Conservation (phyloP, 2,113 vertebrate species). For the Nerophis lumbriciformis region DNA sequence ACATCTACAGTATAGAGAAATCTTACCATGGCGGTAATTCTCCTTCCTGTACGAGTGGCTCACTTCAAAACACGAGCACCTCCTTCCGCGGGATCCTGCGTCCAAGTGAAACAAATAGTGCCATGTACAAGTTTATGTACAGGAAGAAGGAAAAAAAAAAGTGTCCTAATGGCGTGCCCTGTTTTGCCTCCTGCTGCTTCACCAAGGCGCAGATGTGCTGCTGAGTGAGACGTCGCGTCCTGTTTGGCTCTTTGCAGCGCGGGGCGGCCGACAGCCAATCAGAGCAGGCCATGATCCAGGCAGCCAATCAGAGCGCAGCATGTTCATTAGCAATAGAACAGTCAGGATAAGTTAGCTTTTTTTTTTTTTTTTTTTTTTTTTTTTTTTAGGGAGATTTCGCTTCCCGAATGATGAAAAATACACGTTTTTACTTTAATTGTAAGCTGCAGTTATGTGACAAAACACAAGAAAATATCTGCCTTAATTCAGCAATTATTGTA, state of each 20-base stretch:
- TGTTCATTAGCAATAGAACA: background rate
- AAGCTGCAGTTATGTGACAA: no score
- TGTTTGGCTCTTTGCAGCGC: background rate
- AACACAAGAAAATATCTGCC: no score
- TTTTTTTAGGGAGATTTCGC: background rate
- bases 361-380: background rate
- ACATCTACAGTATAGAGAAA: background rate
- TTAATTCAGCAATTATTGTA: no score
- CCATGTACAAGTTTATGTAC: background rate
- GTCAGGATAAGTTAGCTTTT: background rate
- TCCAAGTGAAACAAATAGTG: background rate
- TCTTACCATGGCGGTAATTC: background rate
- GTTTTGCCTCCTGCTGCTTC: background rate
- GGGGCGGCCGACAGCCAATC: conserved; percentile 27
- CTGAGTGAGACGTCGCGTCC: conserved; percentile 8
- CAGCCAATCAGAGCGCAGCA: conserved; percentile 32
- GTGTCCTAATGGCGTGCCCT: background rate
- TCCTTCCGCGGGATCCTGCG: background rate
- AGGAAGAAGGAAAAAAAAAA: background rate
- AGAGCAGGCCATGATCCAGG: background rate
- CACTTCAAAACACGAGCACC: background rate
- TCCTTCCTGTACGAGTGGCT: background rate
- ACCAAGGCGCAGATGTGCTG: conserved; percentile 24
- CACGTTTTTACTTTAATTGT: no score
- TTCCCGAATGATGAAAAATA: background rate